A percentile compares a stretch with the other conserved stretches of the same genome.
Conservation (phyloP, 2,888 invertebrate genomes). For the Margaritifera margaritifera region DNA sequence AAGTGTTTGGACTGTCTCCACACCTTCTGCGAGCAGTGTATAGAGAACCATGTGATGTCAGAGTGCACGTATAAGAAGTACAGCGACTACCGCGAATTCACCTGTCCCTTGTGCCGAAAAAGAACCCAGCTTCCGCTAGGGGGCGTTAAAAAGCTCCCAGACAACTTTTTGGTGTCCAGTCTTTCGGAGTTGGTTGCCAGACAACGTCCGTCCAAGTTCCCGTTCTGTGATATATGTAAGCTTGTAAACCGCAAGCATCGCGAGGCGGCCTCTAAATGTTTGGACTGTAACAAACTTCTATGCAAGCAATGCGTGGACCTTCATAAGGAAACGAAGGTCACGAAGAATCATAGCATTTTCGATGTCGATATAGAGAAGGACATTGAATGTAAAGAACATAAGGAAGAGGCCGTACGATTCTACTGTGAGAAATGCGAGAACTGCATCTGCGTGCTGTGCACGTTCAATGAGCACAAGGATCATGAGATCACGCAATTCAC, state of each 20-base stretch:
- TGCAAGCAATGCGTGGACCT: constrained; percentile 71
- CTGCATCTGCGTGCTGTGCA: constrained; percentile 73
- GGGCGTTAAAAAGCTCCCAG: constrained; percentile 73
- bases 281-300: constrained; percentile 73
- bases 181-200: constrained; percentile 69
- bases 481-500: constrained; percentile 70
- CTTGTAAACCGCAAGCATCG: constrained; percentile 68
- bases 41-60: constrained; percentile 71
- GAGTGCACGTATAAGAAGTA: constrained; percentile 73
- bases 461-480: constrained; percentile 72
- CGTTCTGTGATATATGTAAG: constrained; percentile 73
- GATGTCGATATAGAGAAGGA: constrained; percentile 73
- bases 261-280: constrained; percentile 72
- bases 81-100: constrained; percentile 73
- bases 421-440: constrained; percentile 73
- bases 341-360: constrained; percentile 71
- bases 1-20: constrained; percentile 73
- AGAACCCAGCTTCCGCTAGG: constrained; percentile 73
- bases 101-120: constrained; percentile 73
- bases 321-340: constrained; percentile 72
- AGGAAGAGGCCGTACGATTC: constrained; percentile 72
- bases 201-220: constrained; percentile 70
- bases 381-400: constrained; percentile 72
- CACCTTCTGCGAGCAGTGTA: constrained; percentile 72
- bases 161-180: constrained; percentile 73